Conservation (phyloP, 2,113 vertebrate genomes). For the Crotalus horridus region DNA sequence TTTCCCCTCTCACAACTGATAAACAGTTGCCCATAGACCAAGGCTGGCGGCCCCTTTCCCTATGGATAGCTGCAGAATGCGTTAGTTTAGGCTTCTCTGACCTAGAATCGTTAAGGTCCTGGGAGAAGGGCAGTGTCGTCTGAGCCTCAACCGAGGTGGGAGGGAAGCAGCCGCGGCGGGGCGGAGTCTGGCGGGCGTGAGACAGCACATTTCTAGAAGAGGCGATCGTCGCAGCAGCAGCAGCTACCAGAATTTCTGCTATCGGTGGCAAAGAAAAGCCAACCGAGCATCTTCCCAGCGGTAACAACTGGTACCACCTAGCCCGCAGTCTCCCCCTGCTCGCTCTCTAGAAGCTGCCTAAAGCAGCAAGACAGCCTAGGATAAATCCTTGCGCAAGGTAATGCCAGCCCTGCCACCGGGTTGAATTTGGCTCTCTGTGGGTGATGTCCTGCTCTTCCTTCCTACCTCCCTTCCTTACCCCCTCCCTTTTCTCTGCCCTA, state of each 20-base stretch:
- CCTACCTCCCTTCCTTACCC: neutral
- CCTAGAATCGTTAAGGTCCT: neutral
- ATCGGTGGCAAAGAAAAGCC: neutral
- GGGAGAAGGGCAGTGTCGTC: constrained; percentile 36
- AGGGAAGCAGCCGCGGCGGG: constrained; percentile 48
- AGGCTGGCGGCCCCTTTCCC: neutral
- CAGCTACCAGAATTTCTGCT: neutral
- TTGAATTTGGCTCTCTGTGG: neutral
- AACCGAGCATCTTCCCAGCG: neutral
- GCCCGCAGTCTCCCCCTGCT: neutral
- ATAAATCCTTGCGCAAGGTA: neutral
- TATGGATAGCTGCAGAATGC: neutral
- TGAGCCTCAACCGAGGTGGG: constrained; percentile 35
- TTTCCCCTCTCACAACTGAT: neutral
- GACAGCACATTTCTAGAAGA: constrained; percentile 69
- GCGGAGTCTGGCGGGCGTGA: constrained; percentile 68
- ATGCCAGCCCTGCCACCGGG: constrained; percentile 36
- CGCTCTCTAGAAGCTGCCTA: neutral
- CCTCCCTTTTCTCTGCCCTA: neutral
- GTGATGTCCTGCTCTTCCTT: neutral
- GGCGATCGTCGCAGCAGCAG: constrained; percentile 27
- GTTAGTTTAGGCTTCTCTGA: neutral
- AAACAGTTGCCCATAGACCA: neutral
- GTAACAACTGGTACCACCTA: neutral
- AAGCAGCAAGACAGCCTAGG: neutral